Base-by-base conservation (phyloP, 1,140 invertebrate species). In the Holcopasites calliopsidis region DNA sequence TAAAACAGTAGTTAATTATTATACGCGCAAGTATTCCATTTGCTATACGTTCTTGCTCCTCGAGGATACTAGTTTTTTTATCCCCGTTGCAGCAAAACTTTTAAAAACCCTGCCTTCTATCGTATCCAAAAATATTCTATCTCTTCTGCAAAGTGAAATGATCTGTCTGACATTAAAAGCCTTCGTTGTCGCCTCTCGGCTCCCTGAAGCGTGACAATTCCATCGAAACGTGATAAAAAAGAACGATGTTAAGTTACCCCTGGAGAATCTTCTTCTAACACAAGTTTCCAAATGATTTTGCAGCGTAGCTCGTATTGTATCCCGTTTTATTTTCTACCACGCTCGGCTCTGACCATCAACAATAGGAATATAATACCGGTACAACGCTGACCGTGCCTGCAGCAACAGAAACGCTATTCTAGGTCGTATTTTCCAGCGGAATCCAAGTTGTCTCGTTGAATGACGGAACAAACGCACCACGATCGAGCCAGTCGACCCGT, bases 391-490 rank as follows among this genome's bases (percentile, higher is more conserved):
- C 50, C 2, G 13, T 3, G 40, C 28, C 40, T 58, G 35, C 7
- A 33, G 31, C 28, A 16, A 57, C 16, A 13, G n/a, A 28, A 21
- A 11, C 3, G 3, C 16, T n/a, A 11, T 38, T n/a, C 31, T 21
- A 18, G 31, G 21, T 71, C 55, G 54, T 35, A 18, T 21, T 16
- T 26, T 23, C 11, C 0, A 11, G 33, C n/a, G 16, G 21, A 23
- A 26, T 64, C 31, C n/a, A 21, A 64, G 26, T n/a, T 31, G 26
- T 7, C 35, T 18, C 2, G 5, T 23, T 11, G 42, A 73, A 73
- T n/a, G 28, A 66, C 71, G 23, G 31, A 64, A 74, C 31, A 44
- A n/a, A 47, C 71, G 50, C 40, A 55, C 21, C 18, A 10, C 26
- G 62, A 55, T 66, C 61, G 38, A 65, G 31, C 61, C 16, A 35